Evolutionary conservation across 2,888 invertebrate species (phyloP).

Genomic region (Pammene fasciana): DNA sequence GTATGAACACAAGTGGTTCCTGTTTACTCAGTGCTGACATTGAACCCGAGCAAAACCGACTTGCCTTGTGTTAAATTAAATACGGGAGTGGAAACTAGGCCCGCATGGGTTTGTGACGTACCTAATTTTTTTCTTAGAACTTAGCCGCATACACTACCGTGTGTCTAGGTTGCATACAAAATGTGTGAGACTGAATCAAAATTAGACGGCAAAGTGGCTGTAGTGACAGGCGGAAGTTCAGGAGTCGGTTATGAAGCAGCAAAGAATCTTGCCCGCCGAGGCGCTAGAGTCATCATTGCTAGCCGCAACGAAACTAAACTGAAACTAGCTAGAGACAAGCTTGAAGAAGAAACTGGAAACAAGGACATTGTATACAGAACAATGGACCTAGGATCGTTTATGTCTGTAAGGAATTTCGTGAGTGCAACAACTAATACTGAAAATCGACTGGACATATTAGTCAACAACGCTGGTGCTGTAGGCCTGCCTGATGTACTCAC

Average conservation of each 20-base stretch:
- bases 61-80: constrained; percentile 2
- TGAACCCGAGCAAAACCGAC: constrained; percentile 45
- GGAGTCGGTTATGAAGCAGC: constrained; percentile 76
- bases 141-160: no score
- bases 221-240: constrained; percentile 73
- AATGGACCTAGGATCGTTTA: constrained; percentile 73
- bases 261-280: constrained; percentile 71
- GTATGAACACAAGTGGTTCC: constrained; percentile 4
- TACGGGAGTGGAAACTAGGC: neutral
- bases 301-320: constrained; percentile 78
- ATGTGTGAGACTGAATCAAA: constrained; percentile 60
- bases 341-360: constrained; percentile 64
- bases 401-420: constrained; percentile 82
- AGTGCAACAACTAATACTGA: constrained; percentile 68
- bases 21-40: constrained; percentile 21
- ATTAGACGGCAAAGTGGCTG: constrained; percentile 67
- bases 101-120: no score
- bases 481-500: constrained; percentile 75
- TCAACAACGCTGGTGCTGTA: constrained; percentile 84
- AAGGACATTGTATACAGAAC: constrained; percentile 59
- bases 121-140: no score
- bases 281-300: constrained; percentile 79
- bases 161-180: neutral
- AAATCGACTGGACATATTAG: constrained; percentile 74
- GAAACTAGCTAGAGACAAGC: constrained; percentile 61